These are phyloP conservation scores for Sycobia sp. DNA, from an alignment of 1,140 invertebrate species.

Conservation along the genomic window DNA sequence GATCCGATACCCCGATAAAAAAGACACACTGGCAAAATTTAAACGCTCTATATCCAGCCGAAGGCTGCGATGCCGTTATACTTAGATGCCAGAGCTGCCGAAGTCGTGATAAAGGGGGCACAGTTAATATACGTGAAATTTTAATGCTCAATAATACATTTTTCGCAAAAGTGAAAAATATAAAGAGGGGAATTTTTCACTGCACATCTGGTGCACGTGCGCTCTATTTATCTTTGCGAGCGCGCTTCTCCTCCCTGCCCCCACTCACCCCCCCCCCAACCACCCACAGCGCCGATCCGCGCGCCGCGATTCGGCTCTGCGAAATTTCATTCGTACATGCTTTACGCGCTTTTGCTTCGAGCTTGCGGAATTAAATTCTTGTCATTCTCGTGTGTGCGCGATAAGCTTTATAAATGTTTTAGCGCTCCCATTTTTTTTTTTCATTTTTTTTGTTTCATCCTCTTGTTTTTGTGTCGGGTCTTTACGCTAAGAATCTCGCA, in stretches of 20 bases:
- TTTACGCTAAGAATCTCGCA: too few species aligned
- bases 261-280: too few species aligned
- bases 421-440: neutral
- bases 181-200: neutral
- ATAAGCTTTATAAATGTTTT: neutral
- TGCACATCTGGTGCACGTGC: too few species aligned
- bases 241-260: too few species aligned
- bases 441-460: neutral
- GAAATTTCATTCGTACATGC: constrained; percentile 14
- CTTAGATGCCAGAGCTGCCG: too few species aligned
- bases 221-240: too few species aligned
- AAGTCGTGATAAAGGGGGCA: too few species aligned
- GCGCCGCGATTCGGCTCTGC: neutral
- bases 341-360: constrained; percentile 15
- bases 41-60: too few species aligned
- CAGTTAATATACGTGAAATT: neutral
- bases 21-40: too few species aligned
- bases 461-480: too few species aligned
- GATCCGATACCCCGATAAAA: too few species aligned
- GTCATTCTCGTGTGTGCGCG: neutral
- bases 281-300: neutral
- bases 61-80: too few species aligned
- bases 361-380: constrained; percentile 14
- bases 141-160: neutral
- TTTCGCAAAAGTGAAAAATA: neutral